These are phyloP conservation scores for Temnopleurus reevesii DNA, from an alignment of 53 echinoderm and acorn worm species.

Conservation along the genomic window DNA sequence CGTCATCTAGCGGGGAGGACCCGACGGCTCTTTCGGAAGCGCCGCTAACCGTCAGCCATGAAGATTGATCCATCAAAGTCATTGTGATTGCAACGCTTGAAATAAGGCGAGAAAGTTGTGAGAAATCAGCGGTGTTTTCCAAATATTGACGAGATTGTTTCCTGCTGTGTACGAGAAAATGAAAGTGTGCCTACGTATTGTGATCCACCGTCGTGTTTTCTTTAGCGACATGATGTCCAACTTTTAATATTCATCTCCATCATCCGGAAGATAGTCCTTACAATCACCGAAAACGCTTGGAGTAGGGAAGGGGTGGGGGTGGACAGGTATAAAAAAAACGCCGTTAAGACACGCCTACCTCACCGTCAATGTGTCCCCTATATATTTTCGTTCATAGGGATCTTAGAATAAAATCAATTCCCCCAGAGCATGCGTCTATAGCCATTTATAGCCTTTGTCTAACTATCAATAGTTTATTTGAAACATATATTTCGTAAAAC, in stretches of 20 bases:
- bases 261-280: neutral
- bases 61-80: slow-evolving; percentile 52
- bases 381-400: no score
- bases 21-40: slow-evolving; percentile 47
- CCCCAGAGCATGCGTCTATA: no score
- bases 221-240: neutral
- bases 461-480: no score
- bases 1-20: slow-evolving; percentile 19
- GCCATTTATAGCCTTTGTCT: no score
- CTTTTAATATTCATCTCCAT: neutral
- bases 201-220: slow-evolving; percentile 4
- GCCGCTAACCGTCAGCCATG: slow-evolving; percentile 2
- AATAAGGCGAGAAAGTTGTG: slow-evolving; percentile 49
- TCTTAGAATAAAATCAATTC: no score
- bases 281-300: no score
- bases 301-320: neutral
- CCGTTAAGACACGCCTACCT: no score
- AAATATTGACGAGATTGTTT: slow-evolving; percentile 32
- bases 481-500: no score
- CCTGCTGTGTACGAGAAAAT: slow-evolving; percentile 47
- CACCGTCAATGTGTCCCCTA: no score
- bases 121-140: slow-evolving; percentile 44
- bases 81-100: neutral
- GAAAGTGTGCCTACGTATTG: slow-evolving; percentile 45
- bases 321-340: no score